Percentiles rank a stretch among this genome's conserved stretches.
These are phyloP conservation scores for Tapera naevia DNA, from an alignment of 2,797 vertebrate species.

Conservation along the genomic window DNA sequence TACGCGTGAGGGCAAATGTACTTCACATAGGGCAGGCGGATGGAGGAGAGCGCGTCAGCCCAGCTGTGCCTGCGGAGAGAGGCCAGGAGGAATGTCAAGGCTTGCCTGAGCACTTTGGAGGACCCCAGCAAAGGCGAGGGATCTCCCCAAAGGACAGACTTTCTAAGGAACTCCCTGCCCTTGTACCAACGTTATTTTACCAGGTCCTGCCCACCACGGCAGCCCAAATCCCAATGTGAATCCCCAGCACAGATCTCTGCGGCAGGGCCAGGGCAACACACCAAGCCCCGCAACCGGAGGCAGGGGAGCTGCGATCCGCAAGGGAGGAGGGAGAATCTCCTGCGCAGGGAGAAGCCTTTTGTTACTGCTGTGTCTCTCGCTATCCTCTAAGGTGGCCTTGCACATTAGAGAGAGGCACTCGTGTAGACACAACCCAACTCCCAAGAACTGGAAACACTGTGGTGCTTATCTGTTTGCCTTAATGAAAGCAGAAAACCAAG, in stretches of 20 bases:
- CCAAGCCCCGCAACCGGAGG: not conserved
- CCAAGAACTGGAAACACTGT: not conserved
- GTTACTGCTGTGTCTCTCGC: not conserved
- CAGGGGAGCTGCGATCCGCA: not conserved
- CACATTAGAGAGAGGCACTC: not conserved
- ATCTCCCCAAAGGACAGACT: not conserved
- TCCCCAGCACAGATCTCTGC: not conserved
- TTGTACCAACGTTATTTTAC: not conserved
- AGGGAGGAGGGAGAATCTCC: not conserved
- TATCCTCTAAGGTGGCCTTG: not conserved
- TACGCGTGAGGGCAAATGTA: constrained; percentile 98
- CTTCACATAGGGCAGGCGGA: constrained; percentile 92
- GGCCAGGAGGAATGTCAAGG: not conserved
- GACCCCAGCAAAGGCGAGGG: fast-evolving
- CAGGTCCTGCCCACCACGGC: not conserved
- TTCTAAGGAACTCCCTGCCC: not conserved
- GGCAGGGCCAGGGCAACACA: not conserved
- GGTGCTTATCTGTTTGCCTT: not conserved
- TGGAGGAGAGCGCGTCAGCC: constrained; percentile 87
- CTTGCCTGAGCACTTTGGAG: not conserved
- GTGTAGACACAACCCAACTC: not conserved
- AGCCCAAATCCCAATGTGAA: fast-evolving
- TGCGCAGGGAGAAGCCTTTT: not conserved
- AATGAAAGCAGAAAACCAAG: not conserved
- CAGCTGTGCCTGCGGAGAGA: constrained; percentile 88